Base-by-base conservation (phyloP, 2,113 vertebrate species). In the Strix uralensis region DNA sequence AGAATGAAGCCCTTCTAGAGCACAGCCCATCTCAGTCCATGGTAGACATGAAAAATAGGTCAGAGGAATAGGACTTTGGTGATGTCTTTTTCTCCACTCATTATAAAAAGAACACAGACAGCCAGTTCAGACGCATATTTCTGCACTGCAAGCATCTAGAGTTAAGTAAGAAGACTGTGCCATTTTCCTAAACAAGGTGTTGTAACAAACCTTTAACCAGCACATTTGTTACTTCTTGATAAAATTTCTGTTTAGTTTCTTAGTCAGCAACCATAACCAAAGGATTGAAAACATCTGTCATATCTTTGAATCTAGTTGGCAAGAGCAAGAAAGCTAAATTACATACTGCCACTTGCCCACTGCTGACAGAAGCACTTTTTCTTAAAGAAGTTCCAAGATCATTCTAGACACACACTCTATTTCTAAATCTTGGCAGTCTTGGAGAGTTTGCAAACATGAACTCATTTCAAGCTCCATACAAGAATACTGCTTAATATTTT, bases 241-340 rank as follows among this genome's bases (percentile, higher is more conserved):
- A 77, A 78, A 90, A 77, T 54, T 85, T 82, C 66, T 94, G 29
- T 80, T 94, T 69, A 72, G 49, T 89, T 94, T 84, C 87, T 94
- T 70, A 91, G 72, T 84, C 88, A 91, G 81, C 83, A 63, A 9
- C 49, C 54, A 27, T 69, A 86, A 82, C 19, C 14, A 57, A 79
- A 29, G 22, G 58, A 87, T 30, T 79, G 62, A 83, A 96, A 95
- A 91, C 66, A 82, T 82, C 61, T 91, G 77, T 71, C 34, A 13
- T 89, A 79, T 38, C 73, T 91, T 46, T 89, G 61, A 74, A 87
- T 87, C 44, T 47, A 89, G 54, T 16, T 96, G 96, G 94, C 83
- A 91, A 58, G 49, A 85, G 9, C 0, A 1, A 18, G 15, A 63
- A 89, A 36, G 34, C 36, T 75, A 16, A 92, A 84, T 86, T 86